Conservation (phyloP, 2,797 vertebrate species). For the Poecilia gillii region DNA sequence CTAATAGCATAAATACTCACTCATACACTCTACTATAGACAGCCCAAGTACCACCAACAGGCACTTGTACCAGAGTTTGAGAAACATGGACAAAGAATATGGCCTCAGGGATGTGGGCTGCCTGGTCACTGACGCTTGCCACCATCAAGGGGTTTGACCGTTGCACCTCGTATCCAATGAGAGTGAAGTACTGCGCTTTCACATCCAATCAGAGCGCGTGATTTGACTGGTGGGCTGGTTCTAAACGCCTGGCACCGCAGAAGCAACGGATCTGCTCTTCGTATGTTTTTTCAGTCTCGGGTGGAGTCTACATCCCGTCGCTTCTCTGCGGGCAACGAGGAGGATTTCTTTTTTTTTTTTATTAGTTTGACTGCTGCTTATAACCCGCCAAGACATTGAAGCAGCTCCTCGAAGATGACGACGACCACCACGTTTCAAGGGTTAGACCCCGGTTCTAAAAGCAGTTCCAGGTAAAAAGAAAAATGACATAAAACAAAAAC, state of each 20-base stretch:
- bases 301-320: conserved; percentile 79
- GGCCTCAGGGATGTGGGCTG: conserved; percentile 35
- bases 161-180: conserved; percentile 61
- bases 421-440: conserved; percentile 84
- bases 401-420: conserved; percentile 75
- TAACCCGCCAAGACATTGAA: conserved; percentile 31
- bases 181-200: not conserved
- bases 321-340: conserved; percentile 60
- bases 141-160: conserved; percentile 58
- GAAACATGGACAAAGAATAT: not conserved
- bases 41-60: not conserved
- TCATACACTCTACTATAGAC: not conserved
- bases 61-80: not conserved
- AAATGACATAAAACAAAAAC: not conserved
- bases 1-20: not conserved
- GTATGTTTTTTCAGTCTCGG: conserved; percentile 77
- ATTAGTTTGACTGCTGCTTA: conserved; percentile 52
- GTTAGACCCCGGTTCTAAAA: conserved; percentile 82
- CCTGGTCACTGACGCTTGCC: conserved; percentile 33
- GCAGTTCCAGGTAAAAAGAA: conserved; percentile 82
- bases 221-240: conserved; percentile 59
- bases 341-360: conserved; percentile 34
- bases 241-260: conserved; percentile 70
- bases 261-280: conserved; percentile 59
- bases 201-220: conserved; percentile 69